Conservation (phyloP, 1,140 invertebrate genomes). For the Pygmarrhopalites habei region DNA sequence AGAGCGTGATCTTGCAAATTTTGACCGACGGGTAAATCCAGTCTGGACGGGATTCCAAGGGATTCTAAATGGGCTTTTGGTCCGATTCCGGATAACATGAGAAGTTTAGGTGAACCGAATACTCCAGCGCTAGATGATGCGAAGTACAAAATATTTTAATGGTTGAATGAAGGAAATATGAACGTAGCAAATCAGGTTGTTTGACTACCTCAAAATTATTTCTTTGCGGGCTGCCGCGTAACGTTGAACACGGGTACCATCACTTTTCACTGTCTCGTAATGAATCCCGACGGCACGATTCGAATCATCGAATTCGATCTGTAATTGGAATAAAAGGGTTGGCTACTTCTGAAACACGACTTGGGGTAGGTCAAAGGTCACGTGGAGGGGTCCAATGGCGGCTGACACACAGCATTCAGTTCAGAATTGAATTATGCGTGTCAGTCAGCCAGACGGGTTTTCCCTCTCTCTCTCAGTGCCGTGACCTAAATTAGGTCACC, state of each 20-base stretch:
- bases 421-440: neutral
- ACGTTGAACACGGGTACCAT: too few relatives aligned
- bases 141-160: too few relatives aligned
- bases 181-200: too few relatives aligned
- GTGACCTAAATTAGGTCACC: too few relatives aligned
- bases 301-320: neutral
- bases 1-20: slow-evolving; percentile 50
- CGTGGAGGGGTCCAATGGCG: too few relatives aligned
- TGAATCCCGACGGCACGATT: neutral
- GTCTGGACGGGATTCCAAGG: slow-evolving; percentile 1
- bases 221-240: neutral
- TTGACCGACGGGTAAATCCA: slow-evolving; percentile 37
- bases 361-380: too few relatives aligned
- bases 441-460: neutral
- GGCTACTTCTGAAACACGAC: too few relatives aligned
- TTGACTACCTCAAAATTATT: neutral
- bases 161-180: too few relatives aligned
- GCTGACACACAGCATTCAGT: too few relatives aligned
- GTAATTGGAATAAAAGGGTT: neutral
- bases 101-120: slow-evolving; percentile 38
- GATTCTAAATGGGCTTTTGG: slow-evolving; percentile 41
- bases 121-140: too few relatives aligned
- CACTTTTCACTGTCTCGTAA: neutral
- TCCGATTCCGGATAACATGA: slow-evolving; percentile 46
- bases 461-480: too few relatives aligned